These are phyloP conservation scores for Noctua janthina DNA, from an alignment of 2,888 invertebrate species.

Conservation along the genomic window DNA sequence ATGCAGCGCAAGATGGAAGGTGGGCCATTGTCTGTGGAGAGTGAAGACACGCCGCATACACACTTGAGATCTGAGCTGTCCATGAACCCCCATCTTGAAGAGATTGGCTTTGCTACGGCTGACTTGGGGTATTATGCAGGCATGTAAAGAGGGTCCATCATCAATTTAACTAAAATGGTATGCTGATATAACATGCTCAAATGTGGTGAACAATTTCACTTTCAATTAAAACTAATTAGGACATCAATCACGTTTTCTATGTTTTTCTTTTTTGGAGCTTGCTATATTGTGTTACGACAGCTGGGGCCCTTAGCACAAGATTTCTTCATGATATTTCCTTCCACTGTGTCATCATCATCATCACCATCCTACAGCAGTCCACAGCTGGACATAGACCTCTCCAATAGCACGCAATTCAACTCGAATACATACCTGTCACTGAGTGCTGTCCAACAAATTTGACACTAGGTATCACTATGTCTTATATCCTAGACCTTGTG, in stretches of 20 bases:
- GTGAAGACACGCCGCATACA: no score
- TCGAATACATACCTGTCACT: no score
- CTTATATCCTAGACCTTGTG: no score
- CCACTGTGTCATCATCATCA: neutral
- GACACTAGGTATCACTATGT: no score
- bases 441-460: no score
- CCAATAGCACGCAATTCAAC: no score
- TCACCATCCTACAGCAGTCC: neutral
- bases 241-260: conserved; percentile 13
- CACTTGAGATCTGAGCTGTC: no score
- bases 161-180: neutral
- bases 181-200: neutral
- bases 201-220: conserved; percentile 8
- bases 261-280: neutral
- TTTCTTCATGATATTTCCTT: neutral
- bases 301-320: neutral
- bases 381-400: no score
- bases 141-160: neutral
- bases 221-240: conserved; percentile 4
- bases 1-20: no score
- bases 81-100: no score
- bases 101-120: no score
- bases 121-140: neutral
- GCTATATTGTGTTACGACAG: neutral
- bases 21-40: no score